Conservation (phyloP, 2,888 invertebrate species). For the Rhogogaster chlorosoma region DNA sequence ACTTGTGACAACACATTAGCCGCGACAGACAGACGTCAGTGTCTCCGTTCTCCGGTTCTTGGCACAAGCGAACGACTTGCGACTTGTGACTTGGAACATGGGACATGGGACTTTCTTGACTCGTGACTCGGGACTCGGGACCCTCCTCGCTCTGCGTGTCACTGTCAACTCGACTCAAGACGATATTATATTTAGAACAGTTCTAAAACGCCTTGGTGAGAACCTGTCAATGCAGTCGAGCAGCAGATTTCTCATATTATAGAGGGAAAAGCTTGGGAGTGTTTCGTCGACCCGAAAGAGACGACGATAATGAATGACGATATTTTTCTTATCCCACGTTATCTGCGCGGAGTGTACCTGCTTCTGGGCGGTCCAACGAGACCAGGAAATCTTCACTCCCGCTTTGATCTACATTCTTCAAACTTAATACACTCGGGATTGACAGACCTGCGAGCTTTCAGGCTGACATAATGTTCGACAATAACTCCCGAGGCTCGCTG, state of each 20-base stretch:
- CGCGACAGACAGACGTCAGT: slow-evolving; percentile 63
- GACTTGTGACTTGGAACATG: slow-evolving; percentile 8
- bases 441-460: not conserved
- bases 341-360: too few species aligned
- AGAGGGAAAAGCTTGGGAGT: not conserved
- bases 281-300: not conserved
- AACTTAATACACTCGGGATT: slow-evolving; percentile 9
- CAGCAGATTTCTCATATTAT: not conserved
- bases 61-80: slow-evolving; percentile 3
- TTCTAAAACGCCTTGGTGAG: slow-evolving; percentile 61
- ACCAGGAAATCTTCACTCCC: not conserved
- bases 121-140: slow-evolving; percentile 49
- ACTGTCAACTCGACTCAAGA: slow-evolving; percentile 52
- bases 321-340: not conserved
- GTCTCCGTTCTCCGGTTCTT: slow-evolving; percentile 29
- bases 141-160: slow-evolving; percentile 63
- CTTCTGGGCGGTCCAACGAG: not conserved
- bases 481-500: not conserved
- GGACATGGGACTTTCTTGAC: not conserved
- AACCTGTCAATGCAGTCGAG: slow-evolving; percentile 61
- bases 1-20: slow-evolving; percentile 71
- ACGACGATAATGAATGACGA: not conserved
- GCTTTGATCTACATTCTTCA: slow-evolving; percentile 20
- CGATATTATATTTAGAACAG: slow-evolving; percentile 69
- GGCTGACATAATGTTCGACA: not conserved